Conservation (phyloP, 2,888 invertebrate species). For the Agrochola macilenta region DNA sequence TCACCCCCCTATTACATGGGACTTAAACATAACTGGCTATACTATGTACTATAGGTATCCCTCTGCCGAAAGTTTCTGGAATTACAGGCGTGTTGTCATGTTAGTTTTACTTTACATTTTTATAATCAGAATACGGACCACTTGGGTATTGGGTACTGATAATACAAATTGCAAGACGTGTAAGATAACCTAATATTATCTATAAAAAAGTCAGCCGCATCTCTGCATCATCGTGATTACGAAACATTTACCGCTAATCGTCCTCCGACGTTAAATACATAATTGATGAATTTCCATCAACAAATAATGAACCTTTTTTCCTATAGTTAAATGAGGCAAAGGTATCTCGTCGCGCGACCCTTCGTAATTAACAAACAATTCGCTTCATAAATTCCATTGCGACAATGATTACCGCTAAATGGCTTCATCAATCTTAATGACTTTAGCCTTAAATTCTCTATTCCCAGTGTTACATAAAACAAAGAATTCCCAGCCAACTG, state of each 20-base stretch:
- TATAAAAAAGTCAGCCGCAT: neutral
- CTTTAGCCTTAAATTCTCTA: constrained; percentile 32
- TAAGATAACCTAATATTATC: neutral
- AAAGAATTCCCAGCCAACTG: constrained; percentile 27
- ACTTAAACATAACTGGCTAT: too few relatives aligned
- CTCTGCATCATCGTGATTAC: neutral
- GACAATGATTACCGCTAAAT: constrained; percentile 38
- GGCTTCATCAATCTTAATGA: constrained; percentile 25
- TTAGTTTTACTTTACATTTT: neutral
- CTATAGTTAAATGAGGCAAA: constrained; percentile 45
- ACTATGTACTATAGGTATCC: too few relatives aligned
- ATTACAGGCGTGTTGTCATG: neutral
- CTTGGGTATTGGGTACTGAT: neutral
- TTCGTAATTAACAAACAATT: constrained; percentile 57
- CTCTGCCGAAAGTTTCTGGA: neutral
- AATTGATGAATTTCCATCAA: constrained; percentile 42
- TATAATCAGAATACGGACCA: neutral
- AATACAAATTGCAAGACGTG: neutral
- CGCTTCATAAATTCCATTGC: constrained; percentile 40
- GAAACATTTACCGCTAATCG: constrained; percentile 26
- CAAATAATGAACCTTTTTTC: constrained; percentile 53
- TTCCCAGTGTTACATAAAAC: constrained; percentile 38
- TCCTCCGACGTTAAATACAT: constrained; percentile 44
- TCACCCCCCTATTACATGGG: too few relatives aligned
- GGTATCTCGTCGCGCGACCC: constrained; percentile 39